Conservation (phyloP, 2,113 vertebrate genomes). For the Semnornis frantzii region DNA sequence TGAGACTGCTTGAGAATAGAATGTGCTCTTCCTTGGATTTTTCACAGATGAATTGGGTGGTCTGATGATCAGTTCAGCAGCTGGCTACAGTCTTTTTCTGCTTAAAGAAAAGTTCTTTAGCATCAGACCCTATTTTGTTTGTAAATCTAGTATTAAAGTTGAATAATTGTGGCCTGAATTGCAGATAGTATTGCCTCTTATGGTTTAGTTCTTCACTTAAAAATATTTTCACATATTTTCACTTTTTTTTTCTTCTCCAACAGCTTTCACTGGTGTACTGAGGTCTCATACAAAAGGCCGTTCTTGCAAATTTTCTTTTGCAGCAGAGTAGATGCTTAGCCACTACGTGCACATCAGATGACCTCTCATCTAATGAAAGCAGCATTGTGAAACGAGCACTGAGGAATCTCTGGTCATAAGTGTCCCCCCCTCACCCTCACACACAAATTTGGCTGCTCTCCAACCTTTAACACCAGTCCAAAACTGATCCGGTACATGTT, state of each 20-base stretch:
- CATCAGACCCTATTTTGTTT: neutral
- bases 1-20: neutral
- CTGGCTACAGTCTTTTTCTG: neutral
- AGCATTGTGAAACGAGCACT: neutral
- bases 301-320: neutral
- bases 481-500: conserved; percentile 42
- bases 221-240: neutral
- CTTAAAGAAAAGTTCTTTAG: conserved; percentile 26
- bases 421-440: neutral
- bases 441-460: conserved; percentile 28
- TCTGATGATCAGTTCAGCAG: neutral
- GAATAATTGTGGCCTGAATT: neutral
- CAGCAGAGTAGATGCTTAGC: neutral
- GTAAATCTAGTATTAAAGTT: conserved; percentile 7
- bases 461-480: conserved; percentile 19
- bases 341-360: neutral
- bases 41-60: neutral
- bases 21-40: neutral
- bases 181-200: neutral
- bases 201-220: conserved; percentile 2
- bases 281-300: neutral
- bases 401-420: neutral
- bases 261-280: neutral
- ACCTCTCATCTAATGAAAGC: neutral
- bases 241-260: neutral